phyloP scores from a whole-genome alignment of 2,888 invertebrate species.

The Brenthis daphne region DNA sequence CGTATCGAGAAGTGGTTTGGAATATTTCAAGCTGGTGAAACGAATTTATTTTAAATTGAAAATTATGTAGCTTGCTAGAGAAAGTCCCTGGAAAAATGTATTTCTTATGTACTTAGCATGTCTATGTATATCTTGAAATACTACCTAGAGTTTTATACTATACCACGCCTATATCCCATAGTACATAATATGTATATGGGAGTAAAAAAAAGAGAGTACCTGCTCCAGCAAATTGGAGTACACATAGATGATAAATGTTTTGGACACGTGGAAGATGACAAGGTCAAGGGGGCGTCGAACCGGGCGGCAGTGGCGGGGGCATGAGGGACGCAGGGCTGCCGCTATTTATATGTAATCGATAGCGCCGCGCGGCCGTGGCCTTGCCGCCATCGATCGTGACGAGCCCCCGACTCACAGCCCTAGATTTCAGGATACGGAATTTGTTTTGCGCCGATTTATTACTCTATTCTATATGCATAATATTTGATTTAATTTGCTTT shows the following conservation, averaged over 20 bases:
- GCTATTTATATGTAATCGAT: constrained; percentile 79
- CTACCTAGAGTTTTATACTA: too few species aligned
- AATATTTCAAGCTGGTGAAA: too few species aligned
- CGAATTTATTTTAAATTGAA: too few species aligned
- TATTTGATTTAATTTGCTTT: background rate
- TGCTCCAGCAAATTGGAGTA: background rate
- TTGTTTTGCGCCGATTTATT: constrained; percentile 12
- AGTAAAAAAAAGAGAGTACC: background rate
- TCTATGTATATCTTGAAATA: too few species aligned
- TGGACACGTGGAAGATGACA: constrained; percentile 54
- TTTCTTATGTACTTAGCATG: too few species aligned
- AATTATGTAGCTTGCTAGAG: too few species aligned
- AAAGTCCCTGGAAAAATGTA: too few species aligned
- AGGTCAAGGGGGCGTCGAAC: constrained; percentile 62
- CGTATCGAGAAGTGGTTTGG: too few species aligned
- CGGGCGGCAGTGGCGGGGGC: constrained; percentile 38
- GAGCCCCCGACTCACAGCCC: constrained; percentile 60
- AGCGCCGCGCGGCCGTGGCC: constrained; percentile 73
- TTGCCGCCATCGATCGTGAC: constrained; percentile 74
- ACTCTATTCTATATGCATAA: background rate
- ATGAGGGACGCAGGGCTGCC: constrained; percentile 54
- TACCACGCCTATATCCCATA: too few species aligned
- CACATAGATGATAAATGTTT: constrained; percentile 24
- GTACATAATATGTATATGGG: too few species aligned
- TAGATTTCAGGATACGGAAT: constrained; percentile 25